Conservation (phyloP, 2,888 invertebrate species). For the Nomada ruficornis region DNA sequence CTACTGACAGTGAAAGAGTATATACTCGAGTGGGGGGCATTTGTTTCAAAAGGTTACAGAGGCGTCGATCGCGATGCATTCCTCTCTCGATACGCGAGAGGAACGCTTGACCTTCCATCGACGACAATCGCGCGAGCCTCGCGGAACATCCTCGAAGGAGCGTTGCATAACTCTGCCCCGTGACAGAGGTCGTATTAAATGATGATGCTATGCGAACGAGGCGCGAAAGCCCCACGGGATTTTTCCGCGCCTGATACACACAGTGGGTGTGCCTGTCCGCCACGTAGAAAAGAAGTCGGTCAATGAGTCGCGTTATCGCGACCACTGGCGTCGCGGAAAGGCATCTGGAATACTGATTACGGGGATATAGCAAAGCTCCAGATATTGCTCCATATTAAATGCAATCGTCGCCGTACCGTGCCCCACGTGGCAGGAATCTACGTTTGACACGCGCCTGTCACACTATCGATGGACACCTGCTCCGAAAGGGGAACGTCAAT, state of each 20-base stretch:
- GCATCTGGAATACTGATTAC: slow-evolving; percentile 25
- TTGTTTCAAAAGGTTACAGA: slow-evolving; percentile 46
- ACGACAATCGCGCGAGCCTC: not conserved
- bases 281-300: slow-evolving; percentile 47
- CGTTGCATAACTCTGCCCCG: slow-evolving; percentile 59
- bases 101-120: slow-evolving; percentile 42
- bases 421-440: slow-evolving; percentile 66
- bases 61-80: slow-evolving; percentile 27
- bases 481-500: slow-evolving; percentile 23
- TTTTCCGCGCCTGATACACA: slow-evolving; percentile 37
- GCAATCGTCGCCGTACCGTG: slow-evolving; percentile 53
- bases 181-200: slow-evolving; percentile 20
- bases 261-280: slow-evolving; percentile 65
- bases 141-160: slow-evolving; percentile 44
- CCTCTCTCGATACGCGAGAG: slow-evolving; percentile 18
- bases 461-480: slow-evolving; percentile 1
- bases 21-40: slow-evolving; percentile 31
- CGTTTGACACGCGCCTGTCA: slow-evolving; percentile 35
- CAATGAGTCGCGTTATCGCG: slow-evolving; percentile 48
- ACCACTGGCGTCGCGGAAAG: slow-evolving; percentile 40
- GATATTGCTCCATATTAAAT: slow-evolving; percentile 36
- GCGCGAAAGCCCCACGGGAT: slow-evolving; percentile 21
- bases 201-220: slow-evolving; percentile 6
- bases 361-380: not conserved
- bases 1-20: slow-evolving; percentile 24